Evolutionary conservation across 2,797 vertebrate species (phyloP), one percentile per base, ranked within the genome.

Genomic region (Macroramphosus scolopax): DNA sequence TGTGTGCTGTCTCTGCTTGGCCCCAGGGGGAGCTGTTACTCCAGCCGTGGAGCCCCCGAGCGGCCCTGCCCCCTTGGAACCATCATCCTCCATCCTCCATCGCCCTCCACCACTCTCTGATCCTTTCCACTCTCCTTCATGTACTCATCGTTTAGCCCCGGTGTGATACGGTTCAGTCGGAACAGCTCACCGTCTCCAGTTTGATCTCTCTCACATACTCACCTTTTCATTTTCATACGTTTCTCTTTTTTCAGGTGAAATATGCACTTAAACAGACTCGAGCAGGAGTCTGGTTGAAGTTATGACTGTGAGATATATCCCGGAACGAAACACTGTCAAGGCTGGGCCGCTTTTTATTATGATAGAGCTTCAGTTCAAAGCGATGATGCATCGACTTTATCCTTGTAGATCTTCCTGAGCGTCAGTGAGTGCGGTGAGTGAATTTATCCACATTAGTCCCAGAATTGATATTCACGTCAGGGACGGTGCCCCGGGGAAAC

Each of bases 11-110:
- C 9, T 4, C 36, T 51, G 26, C 60, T 50, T 41, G 51, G 66
- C 83, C 84, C 83, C 79, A 87, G 83, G 68, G 81, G 86, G 85
- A 79, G 85, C 83, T 83, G 59, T 83, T 82, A 74, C 72, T 78
- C 78, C 61, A 78, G 75, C 42, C 69, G 72, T 75, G 41, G 33
- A 42, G 29, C 30, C 20, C 37, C 32, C 26, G 16, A 16, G 70
- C 36, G 11, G 31, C 32, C 49, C 32, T 48, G 49, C 34, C 56
- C 48, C 43, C 14, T n/a, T 47, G 12, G 25, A 58, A 38, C 40
- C 28, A 25, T 36, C 44, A 49, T 25, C 51, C 26, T 42, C 15
- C 28, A 51, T 28, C 40, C 25, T 37, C n/a, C n/a, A n/a, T n/a
- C n/a, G n/a, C 29, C 25, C 17, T 22, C 11, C 46, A 4, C 16